Evolutionary conservation across 1,140 invertebrate species (phyloP).

Genomic region (Melitaea cinxia): DNA sequence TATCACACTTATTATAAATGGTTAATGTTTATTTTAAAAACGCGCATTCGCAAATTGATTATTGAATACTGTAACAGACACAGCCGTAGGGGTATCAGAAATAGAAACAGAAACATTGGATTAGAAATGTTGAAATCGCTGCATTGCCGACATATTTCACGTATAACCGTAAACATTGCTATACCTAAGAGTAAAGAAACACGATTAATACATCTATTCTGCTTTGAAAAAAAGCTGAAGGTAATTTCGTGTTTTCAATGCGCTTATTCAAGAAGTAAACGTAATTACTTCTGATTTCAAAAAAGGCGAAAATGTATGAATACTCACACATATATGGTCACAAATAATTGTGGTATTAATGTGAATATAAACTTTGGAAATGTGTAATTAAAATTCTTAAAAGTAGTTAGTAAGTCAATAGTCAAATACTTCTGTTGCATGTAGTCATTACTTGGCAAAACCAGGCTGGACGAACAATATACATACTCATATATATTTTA

Average conservation of each 20-base stretch:
- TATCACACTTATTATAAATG: conserved; percentile 31
- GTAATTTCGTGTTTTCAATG: neutral
- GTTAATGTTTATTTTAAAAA: conserved; percentile 34
- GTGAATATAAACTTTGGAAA: too few relatives aligned
- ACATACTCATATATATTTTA: too few relatives aligned
- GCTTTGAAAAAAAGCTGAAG: neutral
- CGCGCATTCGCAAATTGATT: conserved; percentile 29
- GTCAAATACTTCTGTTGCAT: too few relatives aligned
- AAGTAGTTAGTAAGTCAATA: too few relatives aligned
- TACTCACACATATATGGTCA: neutral
- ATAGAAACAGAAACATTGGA: conserved; percentile 23
- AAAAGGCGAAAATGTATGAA: too few relatives aligned
- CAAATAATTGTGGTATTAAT: too few relatives aligned
- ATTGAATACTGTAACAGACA: conserved; percentile 24
- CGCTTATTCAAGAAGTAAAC: neutral
- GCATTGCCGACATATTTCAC: conserved; percentile 9
- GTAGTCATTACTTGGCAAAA: too few relatives aligned
- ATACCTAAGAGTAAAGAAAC: neutral
- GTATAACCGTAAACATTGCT: neutral
- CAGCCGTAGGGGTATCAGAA: conserved; percentile 11
- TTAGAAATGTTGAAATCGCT: conserved; percentile 22
- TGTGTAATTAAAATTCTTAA: too few relatives aligned
- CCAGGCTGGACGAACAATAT: too few relatives aligned
- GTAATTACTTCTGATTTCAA: neutral
- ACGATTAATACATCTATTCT: conserved; percentile 3